Percentiles rank a stretch among this genome's conserved stretches.
Conservation (phyloP, 2,888 invertebrate genomes). For the Eumacrocentrus americanus region DNA sequence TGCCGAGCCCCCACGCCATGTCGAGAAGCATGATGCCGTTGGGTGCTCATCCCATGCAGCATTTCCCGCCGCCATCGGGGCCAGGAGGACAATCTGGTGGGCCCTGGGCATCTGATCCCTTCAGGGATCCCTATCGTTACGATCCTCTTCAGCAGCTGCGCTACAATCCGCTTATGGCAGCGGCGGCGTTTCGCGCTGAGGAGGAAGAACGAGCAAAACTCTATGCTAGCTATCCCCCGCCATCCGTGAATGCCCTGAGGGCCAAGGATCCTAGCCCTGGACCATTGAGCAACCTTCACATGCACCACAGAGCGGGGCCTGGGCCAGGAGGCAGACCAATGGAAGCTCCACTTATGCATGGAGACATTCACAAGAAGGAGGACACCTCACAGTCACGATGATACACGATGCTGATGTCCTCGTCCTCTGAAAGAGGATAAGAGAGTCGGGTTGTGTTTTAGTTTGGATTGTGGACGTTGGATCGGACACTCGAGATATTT, state of each 20-base stretch:
- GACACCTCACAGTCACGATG: conserved; percentile 67
- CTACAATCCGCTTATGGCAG: conserved; percentile 81
- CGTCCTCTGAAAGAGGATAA: conserved; percentile 27
- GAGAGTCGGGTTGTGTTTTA: conserved; percentile 26
- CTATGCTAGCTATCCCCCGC: conserved; percentile 46
- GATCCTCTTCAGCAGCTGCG: conserved; percentile 72
- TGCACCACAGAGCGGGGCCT: conserved; percentile 64
- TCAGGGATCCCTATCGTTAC: conserved; percentile 71
- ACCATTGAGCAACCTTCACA: conserved; percentile 63
- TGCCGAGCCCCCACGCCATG: conserved; percentile 64
- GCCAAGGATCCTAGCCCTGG: conserved; percentile 64
- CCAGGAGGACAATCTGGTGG: conserved; percentile 65
- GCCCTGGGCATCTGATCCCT: conserved; percentile 71
- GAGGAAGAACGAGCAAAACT: conserved; percentile 79
- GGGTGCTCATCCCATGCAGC: conserved; percentile 63
- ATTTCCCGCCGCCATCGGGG: conserved; percentile 60
- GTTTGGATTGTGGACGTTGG: conserved; percentile 38
- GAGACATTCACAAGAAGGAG: conserved; percentile 66
- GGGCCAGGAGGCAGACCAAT: conserved; percentile 60
- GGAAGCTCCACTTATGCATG: conserved; percentile 53
- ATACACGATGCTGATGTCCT: conserved; percentile 44
- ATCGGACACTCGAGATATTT: conserved; percentile 43
- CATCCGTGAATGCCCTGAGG: conserved; percentile 65
- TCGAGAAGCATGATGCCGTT: conserved; percentile 65
- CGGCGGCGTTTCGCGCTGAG: conserved; percentile 74